These are phyloP conservation scores for Acromyrmex charruanus DNA, from an alignment of 1,140 invertebrate genomes.

Conservation along the genomic window DNA sequence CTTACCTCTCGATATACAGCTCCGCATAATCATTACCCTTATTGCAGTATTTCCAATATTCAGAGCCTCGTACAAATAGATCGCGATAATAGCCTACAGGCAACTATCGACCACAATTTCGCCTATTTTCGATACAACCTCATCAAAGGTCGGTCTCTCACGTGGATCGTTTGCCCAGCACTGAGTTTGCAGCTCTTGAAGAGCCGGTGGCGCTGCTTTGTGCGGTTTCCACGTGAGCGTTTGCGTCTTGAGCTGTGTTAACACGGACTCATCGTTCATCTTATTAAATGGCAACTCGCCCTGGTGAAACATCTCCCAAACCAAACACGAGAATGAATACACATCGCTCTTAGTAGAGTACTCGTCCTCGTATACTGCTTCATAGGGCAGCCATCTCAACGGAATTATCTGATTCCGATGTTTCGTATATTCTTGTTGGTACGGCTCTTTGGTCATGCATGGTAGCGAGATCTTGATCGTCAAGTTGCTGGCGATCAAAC, in stretches of 20 bases:
- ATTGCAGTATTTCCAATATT: constrained; percentile 62
- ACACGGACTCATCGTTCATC: constrained; percentile 92
- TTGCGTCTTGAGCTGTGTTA: constrained; percentile 90
- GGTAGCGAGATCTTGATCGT: constrained; percentile 94
- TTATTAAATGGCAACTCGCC: constrained; percentile 95
- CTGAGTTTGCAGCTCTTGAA: constrained; percentile 88
- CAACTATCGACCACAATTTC: constrained; percentile 83
- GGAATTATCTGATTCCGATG: constrained; percentile 91
- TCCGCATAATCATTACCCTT: constrained; percentile 68
- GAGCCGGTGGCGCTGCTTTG: constrained; percentile 88
- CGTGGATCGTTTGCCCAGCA: constrained; percentile 89
- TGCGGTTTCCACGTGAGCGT: constrained; percentile 90
- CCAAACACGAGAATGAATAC: constrained; percentile 95
- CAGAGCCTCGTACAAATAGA: constrained; percentile 64
- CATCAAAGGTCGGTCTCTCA: constrained; percentile 89
- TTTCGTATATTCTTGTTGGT: constrained; percentile 94
- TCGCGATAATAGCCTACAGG: constrained; percentile 72
- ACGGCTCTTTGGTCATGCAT: constrained; percentile 93
- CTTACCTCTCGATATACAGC: constrained; percentile 47
- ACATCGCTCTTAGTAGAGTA: constrained; percentile 98
- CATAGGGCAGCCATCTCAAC: constrained; percentile 93
- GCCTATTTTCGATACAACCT: constrained; percentile 83
- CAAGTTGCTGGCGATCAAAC: constrained; percentile 94
- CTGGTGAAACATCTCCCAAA: constrained; percentile 97
- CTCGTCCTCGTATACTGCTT: constrained; percentile 96